Conservation (phyloP, 2,797 vertebrate species). For the Amblyraja radiata region DNA sequence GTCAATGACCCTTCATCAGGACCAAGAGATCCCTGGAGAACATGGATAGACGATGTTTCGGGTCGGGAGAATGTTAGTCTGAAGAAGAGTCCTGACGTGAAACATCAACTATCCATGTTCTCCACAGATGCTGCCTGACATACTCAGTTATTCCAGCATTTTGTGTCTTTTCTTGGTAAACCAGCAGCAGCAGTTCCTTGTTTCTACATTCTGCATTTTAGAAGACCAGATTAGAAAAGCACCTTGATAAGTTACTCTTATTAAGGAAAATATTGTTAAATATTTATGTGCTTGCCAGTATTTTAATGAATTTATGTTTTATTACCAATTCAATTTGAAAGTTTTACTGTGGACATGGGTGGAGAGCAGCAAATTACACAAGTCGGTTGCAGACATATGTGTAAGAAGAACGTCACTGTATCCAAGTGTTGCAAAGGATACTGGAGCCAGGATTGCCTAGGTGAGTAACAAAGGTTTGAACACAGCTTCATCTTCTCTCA, state of each 20-base stretch:
- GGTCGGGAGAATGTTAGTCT: too few relatives aligned
- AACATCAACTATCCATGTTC: too few relatives aligned
- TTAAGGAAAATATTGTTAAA: not conserved
- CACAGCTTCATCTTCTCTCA: not conserved
- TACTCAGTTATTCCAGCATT: too few relatives aligned
- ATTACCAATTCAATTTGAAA: conserved; percentile 49
- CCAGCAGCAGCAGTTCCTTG: too few relatives aligned
- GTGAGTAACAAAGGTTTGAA: conserved; percentile 55
- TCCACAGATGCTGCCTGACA: too few relatives aligned
- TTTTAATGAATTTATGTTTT: conserved; percentile 25
- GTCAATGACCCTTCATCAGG: too few relatives aligned
- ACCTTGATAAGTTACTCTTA: not conserved
- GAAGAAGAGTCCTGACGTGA: too few relatives aligned
- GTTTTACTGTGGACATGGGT: conserved; percentile 71
- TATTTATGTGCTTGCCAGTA: conserved; percentile 39
- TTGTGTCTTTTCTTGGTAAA: too few relatives aligned
- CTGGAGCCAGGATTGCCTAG: conserved; percentile 76
- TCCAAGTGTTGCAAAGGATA: conserved; percentile 72
- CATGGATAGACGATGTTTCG: too few relatives aligned
- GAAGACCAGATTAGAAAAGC: not conserved
- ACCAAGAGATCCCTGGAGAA: too few relatives aligned
- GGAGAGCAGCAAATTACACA: conserved; percentile 50
- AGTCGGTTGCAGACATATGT: conserved; percentile 66
- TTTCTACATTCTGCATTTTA: not conserved
- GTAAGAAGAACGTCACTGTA: conserved; percentile 56